Percentiles rank a stretch among this genome's conserved stretches.
These are phyloP conservation scores for Tichodroma muraria DNA, from an alignment of 2,113 vertebrate species.

Conservation along the genomic window DNA sequence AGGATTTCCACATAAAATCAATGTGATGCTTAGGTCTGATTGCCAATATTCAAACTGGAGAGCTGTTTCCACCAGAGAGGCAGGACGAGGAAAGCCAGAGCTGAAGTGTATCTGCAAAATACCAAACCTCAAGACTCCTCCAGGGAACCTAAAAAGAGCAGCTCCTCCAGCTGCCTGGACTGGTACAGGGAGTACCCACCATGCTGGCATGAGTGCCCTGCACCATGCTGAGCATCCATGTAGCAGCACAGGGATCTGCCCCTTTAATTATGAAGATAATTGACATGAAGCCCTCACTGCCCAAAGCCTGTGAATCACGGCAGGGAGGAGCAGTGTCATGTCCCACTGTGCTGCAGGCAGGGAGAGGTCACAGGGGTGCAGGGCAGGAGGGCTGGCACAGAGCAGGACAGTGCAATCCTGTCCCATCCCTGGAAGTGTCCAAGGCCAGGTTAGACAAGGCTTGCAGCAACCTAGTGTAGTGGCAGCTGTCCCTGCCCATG, in stretches of 20 bases:
- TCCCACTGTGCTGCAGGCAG: accelerated
- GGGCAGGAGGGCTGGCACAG: background rate
- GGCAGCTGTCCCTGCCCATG: background rate
- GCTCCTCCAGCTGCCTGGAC: background rate
- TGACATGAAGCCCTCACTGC: background rate
- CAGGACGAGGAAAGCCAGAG: background rate
- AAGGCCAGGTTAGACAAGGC: background rate
- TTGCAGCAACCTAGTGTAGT: background rate
- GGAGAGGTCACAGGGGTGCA: background rate
- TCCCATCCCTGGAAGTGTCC: background rate
- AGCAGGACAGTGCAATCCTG: background rate
- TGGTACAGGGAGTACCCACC: background rate
- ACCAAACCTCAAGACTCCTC: background rate
- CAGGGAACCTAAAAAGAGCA: background rate
- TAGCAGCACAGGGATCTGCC: background rate
- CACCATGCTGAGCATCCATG: background rate
- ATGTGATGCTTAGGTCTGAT: background rate
- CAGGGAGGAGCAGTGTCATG: background rate
- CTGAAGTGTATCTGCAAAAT: background rate
- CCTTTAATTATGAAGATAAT: background rate
- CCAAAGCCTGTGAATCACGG: background rate
- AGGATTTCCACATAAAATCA: background rate
- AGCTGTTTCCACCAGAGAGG: background rate
- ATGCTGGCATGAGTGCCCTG: background rate
- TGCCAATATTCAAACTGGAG: background rate